These are phyloP conservation scores for Sabatieria punctata DNA, from an alignment of 2,888 invertebrate species.

Conservation along the genomic window DNA sequence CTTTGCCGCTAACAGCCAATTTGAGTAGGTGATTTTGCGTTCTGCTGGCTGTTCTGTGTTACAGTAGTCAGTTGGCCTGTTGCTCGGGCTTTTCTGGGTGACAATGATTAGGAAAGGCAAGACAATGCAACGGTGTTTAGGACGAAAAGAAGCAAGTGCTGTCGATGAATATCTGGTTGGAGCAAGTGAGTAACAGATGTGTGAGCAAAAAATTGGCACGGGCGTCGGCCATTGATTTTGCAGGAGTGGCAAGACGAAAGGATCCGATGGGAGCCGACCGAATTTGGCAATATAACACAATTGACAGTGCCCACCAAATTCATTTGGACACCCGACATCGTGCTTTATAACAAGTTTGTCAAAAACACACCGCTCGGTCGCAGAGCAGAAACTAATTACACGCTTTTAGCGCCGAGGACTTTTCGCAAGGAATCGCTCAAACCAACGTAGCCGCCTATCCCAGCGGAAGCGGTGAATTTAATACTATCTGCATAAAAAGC, in stretches of 20 bases:
- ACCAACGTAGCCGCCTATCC: slow-evolving; percentile 40
- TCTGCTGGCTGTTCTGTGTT: too few relatives aligned
- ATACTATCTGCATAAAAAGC: too few relatives aligned
- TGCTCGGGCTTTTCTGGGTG: too few relatives aligned
- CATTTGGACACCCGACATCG: slow-evolving; percentile 34
- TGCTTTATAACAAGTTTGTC: slow-evolving; percentile 26
- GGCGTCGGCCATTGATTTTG: not conserved
- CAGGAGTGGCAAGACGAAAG: slow-evolving; percentile 20
- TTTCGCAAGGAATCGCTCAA: slow-evolving; percentile 42
- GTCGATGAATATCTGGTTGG: slow-evolving; percentile 40
- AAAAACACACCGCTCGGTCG: too few relatives aligned
- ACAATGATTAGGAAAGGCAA: too few relatives aligned
- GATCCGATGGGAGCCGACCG: slow-evolving; percentile 17
- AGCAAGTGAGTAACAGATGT: slow-evolving; percentile 33
- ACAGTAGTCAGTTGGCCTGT: too few relatives aligned
- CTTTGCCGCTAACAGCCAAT: too few relatives aligned
- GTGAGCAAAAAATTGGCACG: too few relatives aligned
- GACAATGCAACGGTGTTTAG: too few relatives aligned
- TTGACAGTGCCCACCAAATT: slow-evolving; percentile 16
- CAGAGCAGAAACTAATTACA: not conserved
- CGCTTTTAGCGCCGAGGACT: slow-evolving; percentile 40
- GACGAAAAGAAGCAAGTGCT: slow-evolving; percentile 41
- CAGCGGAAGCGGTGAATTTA: slow-evolving; percentile 35
- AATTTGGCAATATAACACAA: slow-evolving; percentile 17
- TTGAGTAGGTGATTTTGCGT: too few relatives aligned